Evolutionary conservation across 2,797 vertebrate genomes (phyloP).

Genomic region (Periophthalmus magnuspinnatus): DNA sequence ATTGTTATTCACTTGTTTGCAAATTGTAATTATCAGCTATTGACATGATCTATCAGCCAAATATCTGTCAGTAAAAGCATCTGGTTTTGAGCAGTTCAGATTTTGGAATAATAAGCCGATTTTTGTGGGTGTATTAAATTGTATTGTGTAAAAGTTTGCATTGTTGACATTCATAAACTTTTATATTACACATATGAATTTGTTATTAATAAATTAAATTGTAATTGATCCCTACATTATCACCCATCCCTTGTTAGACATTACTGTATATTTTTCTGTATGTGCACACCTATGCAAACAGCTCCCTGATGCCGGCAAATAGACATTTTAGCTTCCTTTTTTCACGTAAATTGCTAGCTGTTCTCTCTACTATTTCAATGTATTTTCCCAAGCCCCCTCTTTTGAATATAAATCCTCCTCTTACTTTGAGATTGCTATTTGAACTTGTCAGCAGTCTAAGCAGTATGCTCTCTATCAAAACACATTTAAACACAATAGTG

Average conservation of each 20-base stretch:
- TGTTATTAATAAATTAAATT: too few relatives aligned
- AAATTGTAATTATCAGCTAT: background rate
- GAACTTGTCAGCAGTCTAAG: constrained; percentile 34
- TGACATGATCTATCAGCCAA: too few relatives aligned
- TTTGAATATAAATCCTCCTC: constrained; percentile 35
- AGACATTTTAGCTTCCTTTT: background rate
- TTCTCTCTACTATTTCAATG: constrained; percentile 21
- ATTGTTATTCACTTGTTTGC: background rate
- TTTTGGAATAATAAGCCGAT: too few relatives aligned
- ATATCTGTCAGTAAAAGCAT: too few relatives aligned
- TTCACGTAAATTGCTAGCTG: background rate
- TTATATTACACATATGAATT: too few relatives aligned
- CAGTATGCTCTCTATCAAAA: constrained; percentile 38
- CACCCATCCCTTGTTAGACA: too few relatives aligned
- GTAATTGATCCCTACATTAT: too few relatives aligned
- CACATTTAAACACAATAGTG: constrained; percentile 54
- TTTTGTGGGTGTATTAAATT: too few relatives aligned
- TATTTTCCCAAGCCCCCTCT: constrained; percentile 24
- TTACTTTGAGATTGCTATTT: constrained; percentile 41
- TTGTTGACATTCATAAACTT: background rate
- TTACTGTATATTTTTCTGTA: too few relatives aligned
- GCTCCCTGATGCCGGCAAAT: too few relatives aligned
- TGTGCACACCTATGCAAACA: too few relatives aligned
- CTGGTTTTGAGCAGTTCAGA: too few relatives aligned
- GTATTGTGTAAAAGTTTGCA: background rate